Evolutionary conservation across 1,140 invertebrate genomes (phyloP), one percentile per base, ranked within the genome.

Genomic region (Hirudo medicinalis): DNA sequence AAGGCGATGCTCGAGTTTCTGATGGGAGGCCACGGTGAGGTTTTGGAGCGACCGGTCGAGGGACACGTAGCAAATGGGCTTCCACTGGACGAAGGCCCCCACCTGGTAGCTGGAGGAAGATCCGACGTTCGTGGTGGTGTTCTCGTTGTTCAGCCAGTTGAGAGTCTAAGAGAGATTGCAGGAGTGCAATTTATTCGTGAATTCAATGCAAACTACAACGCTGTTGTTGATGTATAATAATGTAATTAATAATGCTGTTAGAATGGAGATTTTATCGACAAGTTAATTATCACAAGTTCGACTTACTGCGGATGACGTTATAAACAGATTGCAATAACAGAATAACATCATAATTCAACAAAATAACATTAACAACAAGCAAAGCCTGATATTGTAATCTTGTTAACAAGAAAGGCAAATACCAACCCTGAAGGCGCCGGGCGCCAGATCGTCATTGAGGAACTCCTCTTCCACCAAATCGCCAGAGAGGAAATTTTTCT

Each of bases 121-220:
- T 15, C 43, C 43, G 43, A 49, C 11, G 11, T 17, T 63, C 3
- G 22, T 2, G 57, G 22, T 63, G 9, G 1, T 11, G 29, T 25
- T 63, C 29, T 63, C 57, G 57, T n/a, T 32, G 29, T 32, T 63
- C 57, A 63, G 19, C 57, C 57, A 63, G 57, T 63, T 63, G 22
- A 63, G 22, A 11, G 57, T 63, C 57, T 63, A 32, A 25, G 32
- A 3, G 2, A 36, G n/a, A n/a, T n/a, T 36, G 32, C 32, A 13
- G 13, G 43, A 17, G 15, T 49, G 15, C 1, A 49, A 49, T 49
- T 49, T 49, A 49, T 13, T 49, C 32, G 32, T 36, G 3, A 49
- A 49, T 49, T 49, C 9, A 49, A 6, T 40, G 40, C 40, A 40
- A 40, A 40, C 11, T 40, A 40, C 40, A 40, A 40, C 4, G 4